Base-by-base conservation (phyloP, 2,113 vertebrate genomes). In the Ivindomyrus marchei region DNA sequence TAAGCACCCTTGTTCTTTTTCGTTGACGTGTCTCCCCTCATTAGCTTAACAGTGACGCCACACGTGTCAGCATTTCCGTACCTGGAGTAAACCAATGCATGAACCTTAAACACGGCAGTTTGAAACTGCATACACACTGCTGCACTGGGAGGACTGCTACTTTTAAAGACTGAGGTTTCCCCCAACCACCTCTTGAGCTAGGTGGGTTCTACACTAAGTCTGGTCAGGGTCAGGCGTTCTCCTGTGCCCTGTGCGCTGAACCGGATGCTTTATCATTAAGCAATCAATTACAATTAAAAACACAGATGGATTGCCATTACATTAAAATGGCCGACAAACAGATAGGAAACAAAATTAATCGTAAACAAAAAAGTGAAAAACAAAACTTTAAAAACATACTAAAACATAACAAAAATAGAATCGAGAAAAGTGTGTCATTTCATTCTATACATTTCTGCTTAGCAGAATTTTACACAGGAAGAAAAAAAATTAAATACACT, bases 401-500 rank as follows among this genome's bases (percentile, higher is more conserved):
- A 86, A 90, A 89, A 47, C 74, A 88, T 45, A 90, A 87, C 90
- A 92, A 90, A 91, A 91, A 90, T 50, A 56, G 87, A 89, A 92
- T 87, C 49, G 91, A 87, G 45, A 89, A 88, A 50, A 52, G 53
- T 62, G 3, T 85, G 90, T 93, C 88, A 91, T 90, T 85, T 93
- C 62, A 91, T 90, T 92, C 89, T 89, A 90, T 94, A 94, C 92
- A 92, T 91, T 93, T 95, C 95, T 95, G 94, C 94, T 94, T 93
- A 56, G 94, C 94, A 95, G 95, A 94, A 90, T 91, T 89, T 88
- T 90, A 84, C 56, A 92, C 91, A 91, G 3, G 77, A 90, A 88
- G 49, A 52, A 89, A 89, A 89, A 89, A 91, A 91, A 88, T 84
- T 90, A 90, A 90, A 90, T 88, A 88, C 89, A 88, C 88, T 90